Evolutionary conservation across 92 coral and sea anemone species (phyloP).

Genomic region (Bergia puertoricense): DNA sequence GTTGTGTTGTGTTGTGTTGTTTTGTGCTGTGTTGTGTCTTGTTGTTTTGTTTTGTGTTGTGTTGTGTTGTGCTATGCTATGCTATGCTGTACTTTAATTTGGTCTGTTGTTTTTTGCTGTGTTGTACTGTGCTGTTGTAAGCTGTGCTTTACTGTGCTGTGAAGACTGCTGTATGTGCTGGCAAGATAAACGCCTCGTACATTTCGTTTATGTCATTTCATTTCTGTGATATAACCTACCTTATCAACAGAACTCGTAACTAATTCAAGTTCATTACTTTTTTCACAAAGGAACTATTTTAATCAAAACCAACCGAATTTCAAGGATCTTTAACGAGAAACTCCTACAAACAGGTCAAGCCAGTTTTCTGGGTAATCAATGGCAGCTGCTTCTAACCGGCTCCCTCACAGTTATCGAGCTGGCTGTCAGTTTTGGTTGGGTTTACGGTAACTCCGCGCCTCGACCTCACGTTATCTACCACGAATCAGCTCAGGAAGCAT

Average conservation of each 20-base stretch:
- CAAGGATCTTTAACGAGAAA: conserved; percentile 80
- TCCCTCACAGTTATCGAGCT: conserved; percentile 56
- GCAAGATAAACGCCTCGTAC: too few relatives aligned
- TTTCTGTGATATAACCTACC: not conserved
- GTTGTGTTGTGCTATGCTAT: too few relatives aligned
- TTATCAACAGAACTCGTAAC: not conserved
- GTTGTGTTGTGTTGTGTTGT: too few relatives aligned
- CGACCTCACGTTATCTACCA: conserved; percentile 53
- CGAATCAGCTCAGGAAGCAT: conserved; percentile 54
- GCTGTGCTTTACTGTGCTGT: too few relatives aligned
- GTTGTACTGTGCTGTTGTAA: too few relatives aligned
- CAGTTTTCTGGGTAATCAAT: conserved; percentile 67
- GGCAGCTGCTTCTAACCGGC: conserved; percentile 70
- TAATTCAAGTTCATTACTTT: conserved; percentile 1
- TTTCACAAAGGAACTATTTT: conserved; percentile 61
- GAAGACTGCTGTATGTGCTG: too few relatives aligned
- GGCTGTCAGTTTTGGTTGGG: conserved; percentile 58
- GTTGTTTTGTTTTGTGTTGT: too few relatives aligned
- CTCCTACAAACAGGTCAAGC: conserved; percentile 66
- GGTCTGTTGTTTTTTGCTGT: too few relatives aligned
- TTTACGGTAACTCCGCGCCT: conserved; percentile 50
- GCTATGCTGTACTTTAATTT: too few relatives aligned
- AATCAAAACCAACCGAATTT: conserved; percentile 77
- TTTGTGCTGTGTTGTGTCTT: too few relatives aligned
- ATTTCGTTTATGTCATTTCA: too few relatives aligned